Evolutionary conservation across 2,888 invertebrate species (phyloP).

Genomic region (Nysson spinosus): DNA sequence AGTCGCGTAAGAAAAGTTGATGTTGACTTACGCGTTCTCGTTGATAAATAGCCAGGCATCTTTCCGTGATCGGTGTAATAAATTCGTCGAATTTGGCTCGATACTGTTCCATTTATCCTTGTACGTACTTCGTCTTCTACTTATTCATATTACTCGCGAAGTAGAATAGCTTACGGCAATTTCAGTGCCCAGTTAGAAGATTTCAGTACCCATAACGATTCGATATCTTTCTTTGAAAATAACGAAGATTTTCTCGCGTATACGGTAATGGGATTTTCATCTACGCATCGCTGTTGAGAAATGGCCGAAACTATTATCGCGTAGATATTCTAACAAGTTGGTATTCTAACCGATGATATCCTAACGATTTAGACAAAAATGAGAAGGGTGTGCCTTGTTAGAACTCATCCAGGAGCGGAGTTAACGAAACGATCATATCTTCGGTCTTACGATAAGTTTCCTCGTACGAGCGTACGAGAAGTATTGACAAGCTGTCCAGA

Average conservation of each 20-base stretch:
- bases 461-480: no score
- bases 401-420: slow-evolving; percentile 12
- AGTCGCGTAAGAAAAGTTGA: no score
- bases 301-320: not conserved
- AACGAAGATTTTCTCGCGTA: not conserved
- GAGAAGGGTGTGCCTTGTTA: slow-evolving; percentile 22
- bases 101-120: slow-evolving; percentile 8
- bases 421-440: not conserved
- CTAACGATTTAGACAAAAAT: not conserved
- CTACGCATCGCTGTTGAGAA: not conserved
- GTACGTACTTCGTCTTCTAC: slow-evolving; percentile 10
- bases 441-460: not conserved
- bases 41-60: no score
- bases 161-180: no score
- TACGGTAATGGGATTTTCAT: not conserved
- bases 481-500: no score
- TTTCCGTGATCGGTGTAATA: no score
- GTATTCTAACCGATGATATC: no score
- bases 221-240: no score
- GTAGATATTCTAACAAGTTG: not conserved
- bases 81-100: slow-evolving; percentile 16
- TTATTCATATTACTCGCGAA: slow-evolving; percentile 2
- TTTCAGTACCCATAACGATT: no score
- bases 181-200: not conserved
- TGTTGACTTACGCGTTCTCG: no score